Percentiles rank a stretch among this genome's conserved stretches.
Evolutionary conservation across 2,888 invertebrate species (phyloP).

Genomic region (Archips crataeganus): DNA sequence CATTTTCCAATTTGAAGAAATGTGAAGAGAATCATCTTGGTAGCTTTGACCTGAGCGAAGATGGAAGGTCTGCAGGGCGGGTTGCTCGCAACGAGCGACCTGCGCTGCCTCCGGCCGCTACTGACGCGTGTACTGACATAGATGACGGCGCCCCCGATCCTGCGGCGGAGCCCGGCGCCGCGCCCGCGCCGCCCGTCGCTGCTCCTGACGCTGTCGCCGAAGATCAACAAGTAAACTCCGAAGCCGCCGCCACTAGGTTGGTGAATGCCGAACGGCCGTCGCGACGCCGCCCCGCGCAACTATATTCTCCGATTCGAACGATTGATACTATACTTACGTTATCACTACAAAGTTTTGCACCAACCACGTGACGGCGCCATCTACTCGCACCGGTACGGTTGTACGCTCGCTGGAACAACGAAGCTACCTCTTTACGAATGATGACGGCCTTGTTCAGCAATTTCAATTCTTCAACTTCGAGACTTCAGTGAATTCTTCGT

Average conservation of each 20-base stretch:
- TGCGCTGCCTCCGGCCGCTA: constrained; percentile 72
- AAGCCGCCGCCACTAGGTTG: constrained; percentile 82
- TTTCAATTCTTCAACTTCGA: constrained; percentile 1
- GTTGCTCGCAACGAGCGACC: constrained; percentile 77
- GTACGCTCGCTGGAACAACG: constrained; percentile 7
- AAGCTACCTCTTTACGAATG: not conserved
- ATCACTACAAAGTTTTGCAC: constrained; percentile 86
- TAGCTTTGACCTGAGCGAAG: constrained; percentile 47
- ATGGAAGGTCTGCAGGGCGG: constrained; percentile 68
- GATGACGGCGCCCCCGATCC: constrained; percentile 73
- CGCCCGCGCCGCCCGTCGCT: constrained; percentile 49
- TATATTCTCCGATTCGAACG: constrained; percentile 66
- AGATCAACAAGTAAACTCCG: constrained; percentile 73
- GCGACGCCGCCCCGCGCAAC: constrained; percentile 75
- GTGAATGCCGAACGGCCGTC: constrained; percentile 78
- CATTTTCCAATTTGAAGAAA: constrained; percentile 60
- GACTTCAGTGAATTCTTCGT: constrained; percentile 13
- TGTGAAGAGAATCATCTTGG: constrained; percentile 52
- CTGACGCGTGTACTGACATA: constrained; percentile 68
- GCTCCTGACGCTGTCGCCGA: constrained; percentile 63
- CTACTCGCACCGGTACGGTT: constrained; percentile 40
- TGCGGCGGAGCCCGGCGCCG: constrained; percentile 58
- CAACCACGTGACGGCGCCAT: constrained; percentile 46
- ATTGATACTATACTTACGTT: constrained; percentile 59
- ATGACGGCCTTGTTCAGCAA: constrained; percentile 2